Evolutionary conservation across 2,797 vertebrate genomes (phyloP), one percentile per base, ranked within the genome.

Genomic region (Nannoperca australis): DNA sequence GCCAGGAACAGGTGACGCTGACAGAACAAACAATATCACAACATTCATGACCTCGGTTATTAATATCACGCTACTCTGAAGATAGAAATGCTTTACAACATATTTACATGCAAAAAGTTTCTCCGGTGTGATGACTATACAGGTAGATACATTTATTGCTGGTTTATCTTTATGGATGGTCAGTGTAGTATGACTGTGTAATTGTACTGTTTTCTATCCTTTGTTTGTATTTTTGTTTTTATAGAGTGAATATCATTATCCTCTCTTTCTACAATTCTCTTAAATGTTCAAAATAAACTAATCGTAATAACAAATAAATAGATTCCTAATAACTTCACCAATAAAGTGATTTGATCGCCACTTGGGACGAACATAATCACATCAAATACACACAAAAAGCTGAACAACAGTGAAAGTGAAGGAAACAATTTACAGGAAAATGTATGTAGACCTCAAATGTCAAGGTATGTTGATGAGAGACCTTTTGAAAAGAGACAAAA

Each of bases 1-100:
- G 67, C 78, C 70, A 70, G 70, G n/a, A 73, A 66, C 77, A 66
- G 81, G 74, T 79, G 70, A 73, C 11, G 54, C 50, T 47, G 68
- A 75, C 62, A 63, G 47, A 53, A 51, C 70, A 79, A 64, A 73
- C 65, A 67, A 51, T 64, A 61, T 78, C 30, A 58, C 27, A 34
- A 10, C 56, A 72, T 79, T 55, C 50, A 54, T 62, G 20, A 2
- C 44, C 51, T 14, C 11, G 1, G 17, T 18, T 14, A 17, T 22
- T 78, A 5, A 36, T 45, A 1, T 62, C n/a, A 18, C 5, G n/a
- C 6, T 7, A 7, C 22, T 49, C 30, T 72, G 67, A 20, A 7
- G 2, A 70, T 50, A 44, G n/a, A 4, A 0, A 5, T 38, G 51
- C 60, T 61, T 56, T 65, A 18, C 60, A 18, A 13, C 45, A 38